phyloP scores from a whole-genome alignment of 2,888 invertebrate species.

The Caenorhabditis sulstoni region DNA sequence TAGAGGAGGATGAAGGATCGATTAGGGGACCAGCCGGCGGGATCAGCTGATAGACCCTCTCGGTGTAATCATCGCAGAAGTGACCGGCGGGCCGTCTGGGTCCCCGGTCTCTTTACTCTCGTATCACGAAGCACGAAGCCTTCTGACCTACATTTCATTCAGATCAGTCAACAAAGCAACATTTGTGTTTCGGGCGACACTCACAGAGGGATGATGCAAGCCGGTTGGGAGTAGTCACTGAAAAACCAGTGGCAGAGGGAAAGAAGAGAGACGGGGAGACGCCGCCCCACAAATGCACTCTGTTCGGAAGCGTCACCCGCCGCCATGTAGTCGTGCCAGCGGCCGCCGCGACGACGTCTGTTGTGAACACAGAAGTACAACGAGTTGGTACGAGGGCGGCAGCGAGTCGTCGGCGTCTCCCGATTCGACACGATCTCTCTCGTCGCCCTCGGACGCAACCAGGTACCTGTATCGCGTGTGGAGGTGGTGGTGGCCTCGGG shows the following conservation, averaged over 20 bases:
- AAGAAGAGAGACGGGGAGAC: not conserved
- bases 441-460: constrained; percentile 40
- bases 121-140: not conserved
- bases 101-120: not conserved
- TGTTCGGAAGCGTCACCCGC: constrained; percentile 7
- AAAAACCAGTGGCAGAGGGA: constrained; percentile 19
- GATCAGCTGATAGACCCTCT: not conserved
- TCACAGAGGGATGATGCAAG: constrained; percentile 32
- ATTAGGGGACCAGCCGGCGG: not conserved
- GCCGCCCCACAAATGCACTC: constrained; percentile 26
- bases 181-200: constrained; percentile 11
- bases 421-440: constrained; percentile 23
- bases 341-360: constrained; percentile 6
- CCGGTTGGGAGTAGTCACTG: constrained; percentile 31
- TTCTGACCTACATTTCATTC: constrained; percentile 21
- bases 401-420: not conserved
- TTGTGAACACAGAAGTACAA: constrained; percentile 45
- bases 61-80: not conserved
- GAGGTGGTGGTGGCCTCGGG: constrained; percentile 40
- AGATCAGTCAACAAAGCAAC: constrained; percentile 31
- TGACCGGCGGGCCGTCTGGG: not conserved
- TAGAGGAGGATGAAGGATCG: not conserved
- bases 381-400: constrained; percentile 36
- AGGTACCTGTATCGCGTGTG: constrained; percentile 52
- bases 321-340: constrained; percentile 46